Conservation (phyloP, 2,113 vertebrate species). For the Anthoscopus minutus region DNA sequence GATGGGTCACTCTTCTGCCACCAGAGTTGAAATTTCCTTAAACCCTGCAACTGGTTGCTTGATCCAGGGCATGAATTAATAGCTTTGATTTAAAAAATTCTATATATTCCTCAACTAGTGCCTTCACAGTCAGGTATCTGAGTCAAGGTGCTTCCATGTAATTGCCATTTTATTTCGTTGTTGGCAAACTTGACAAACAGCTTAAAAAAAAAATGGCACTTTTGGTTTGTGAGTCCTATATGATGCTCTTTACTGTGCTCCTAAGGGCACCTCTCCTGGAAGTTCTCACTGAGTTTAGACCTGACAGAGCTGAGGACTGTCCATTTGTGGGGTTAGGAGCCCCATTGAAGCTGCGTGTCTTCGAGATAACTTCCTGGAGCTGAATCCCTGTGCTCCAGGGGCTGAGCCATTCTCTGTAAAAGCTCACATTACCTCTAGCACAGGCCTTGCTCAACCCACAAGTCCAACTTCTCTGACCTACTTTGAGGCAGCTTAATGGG, state of each 20-base stretch:
- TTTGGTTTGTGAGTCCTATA: background rate
- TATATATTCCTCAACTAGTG: background rate
- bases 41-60: background rate
- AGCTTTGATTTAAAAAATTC: background rate
- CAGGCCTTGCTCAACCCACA: background rate
- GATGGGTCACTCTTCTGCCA: background rate
- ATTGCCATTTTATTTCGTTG: background rate
- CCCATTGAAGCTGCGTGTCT: background rate
- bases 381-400: background rate
- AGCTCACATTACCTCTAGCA: background rate
- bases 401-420: background rate
- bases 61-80: background rate
- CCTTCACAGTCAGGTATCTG: background rate
- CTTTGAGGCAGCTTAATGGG: slow-evolving; percentile 16
- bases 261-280: background rate
- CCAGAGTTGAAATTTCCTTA: background rate
- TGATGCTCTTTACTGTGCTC: background rate
- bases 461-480: background rate
- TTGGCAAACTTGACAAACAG: background rate
- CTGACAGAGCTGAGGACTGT: background rate
- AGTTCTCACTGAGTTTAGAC: background rate
- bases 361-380: background rate
- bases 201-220: background rate
- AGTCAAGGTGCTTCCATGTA: background rate
- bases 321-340: background rate